These are phyloP conservation scores for Thamnophis sirtalis DNA, from an alignment of 2,113 vertebrate species.

Conservation along the genomic window DNA sequence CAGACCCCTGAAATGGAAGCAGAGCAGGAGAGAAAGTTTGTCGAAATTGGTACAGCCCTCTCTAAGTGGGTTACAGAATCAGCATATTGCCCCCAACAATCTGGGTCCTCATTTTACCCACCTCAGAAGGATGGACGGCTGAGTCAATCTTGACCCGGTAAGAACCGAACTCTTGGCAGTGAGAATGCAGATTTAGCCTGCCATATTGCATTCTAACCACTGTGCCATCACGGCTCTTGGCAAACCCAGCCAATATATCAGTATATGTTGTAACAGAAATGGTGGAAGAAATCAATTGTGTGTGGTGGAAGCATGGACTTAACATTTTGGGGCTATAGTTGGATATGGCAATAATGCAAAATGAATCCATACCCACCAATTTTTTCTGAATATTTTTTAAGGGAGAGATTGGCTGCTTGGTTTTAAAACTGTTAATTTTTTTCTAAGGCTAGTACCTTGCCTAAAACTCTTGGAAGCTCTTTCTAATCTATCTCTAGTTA, in stretches of 20 bases:
- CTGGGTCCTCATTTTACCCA: too few species aligned
- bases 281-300: neutral
- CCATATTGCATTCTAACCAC: too few species aligned
- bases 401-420: neutral
- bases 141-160: too few species aligned
- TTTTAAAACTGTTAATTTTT: neutral
- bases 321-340: neutral
- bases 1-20: too few species aligned
- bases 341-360: neutral
- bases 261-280: neutral
- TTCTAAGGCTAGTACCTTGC: neutral
- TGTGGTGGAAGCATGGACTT: neutral
- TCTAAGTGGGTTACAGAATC: too few species aligned
- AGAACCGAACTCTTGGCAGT: too few species aligned
- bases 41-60: too few species aligned
- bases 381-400: neutral
- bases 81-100: too few species aligned
- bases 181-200: too few species aligned
- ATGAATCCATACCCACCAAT: neutral
- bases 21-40: too few species aligned
- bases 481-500: neutral
- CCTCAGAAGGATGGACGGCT: too few species aligned
- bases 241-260: neutral
- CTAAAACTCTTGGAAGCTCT: neutral
- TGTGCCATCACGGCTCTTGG: too few species aligned